These are phyloP conservation scores for Columba guinea DNA, from an alignment of 2,797 vertebrate genomes.

Conservation along the genomic window DNA sequence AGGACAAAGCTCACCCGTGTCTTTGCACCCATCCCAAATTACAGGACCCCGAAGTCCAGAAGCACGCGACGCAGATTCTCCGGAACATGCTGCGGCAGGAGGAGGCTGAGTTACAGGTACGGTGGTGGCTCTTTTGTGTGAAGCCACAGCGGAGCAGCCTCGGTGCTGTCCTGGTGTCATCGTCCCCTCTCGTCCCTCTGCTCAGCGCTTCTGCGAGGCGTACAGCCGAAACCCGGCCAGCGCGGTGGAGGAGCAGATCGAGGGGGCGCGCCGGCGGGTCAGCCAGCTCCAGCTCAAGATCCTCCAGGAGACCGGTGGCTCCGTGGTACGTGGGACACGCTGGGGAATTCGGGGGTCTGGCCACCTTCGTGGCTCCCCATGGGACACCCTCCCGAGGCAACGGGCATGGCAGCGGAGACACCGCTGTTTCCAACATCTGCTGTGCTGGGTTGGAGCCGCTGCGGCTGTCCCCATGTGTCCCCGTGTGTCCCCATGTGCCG, in stretches of 20 bases:
- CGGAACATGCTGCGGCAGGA: conserved; percentile 93
- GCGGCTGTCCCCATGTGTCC: not conserved
- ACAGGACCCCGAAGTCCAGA: conserved; percentile 91
- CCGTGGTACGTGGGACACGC: conserved; percentile 73
- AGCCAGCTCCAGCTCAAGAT: conserved; percentile 90
- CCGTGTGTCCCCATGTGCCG: too few species aligned
- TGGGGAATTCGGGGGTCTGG: not conserved
- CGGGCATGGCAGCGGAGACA: too few species aligned
- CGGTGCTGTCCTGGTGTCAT: not conserved
- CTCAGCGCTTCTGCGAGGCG: conserved; percentile 84
- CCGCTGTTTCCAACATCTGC: not conserved
- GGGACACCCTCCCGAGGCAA: not conserved
- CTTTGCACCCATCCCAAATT: not conserved
- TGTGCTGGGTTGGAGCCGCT: not conserved
- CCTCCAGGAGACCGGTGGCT: conserved; percentile 80
- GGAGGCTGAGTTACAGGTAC: conserved; percentile 90
- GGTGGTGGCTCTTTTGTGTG: accelerated
- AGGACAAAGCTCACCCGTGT: not conserved
- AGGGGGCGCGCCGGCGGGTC: conserved; percentile 87
- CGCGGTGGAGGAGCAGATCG: conserved; percentile 85
- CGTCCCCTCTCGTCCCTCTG: too few species aligned
- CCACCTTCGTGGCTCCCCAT: not conserved
- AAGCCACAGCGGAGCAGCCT: not conserved
- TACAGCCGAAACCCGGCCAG: conserved; percentile 81
- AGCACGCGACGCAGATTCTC: conserved; percentile 91